These are phyloP conservation scores for Stylophora pistillata DNA, from an alignment of 64 coral and sea anemone genomes.

Conservation along the genomic window DNA sequence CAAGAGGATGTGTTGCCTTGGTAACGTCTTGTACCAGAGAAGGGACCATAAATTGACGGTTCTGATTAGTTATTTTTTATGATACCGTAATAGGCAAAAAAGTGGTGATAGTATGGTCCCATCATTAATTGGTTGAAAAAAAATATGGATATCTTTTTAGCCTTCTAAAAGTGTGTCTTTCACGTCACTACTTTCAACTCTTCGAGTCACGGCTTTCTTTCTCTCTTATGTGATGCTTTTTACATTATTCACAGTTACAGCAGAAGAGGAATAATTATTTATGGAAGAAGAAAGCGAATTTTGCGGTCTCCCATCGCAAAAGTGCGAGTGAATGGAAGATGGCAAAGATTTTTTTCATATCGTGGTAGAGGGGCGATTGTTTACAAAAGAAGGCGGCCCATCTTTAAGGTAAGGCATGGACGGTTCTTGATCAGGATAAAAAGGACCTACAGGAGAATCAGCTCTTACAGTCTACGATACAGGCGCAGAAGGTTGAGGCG, in stretches of 20 bases:
- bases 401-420: neutral
- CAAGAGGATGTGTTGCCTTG: too few species aligned
- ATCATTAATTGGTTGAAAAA: too few species aligned
- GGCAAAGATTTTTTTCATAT: neutral
- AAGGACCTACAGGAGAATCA: neutral
- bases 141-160: too few species aligned
- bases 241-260: neutral
- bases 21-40: too few species aligned
- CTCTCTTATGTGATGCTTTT: neutral
- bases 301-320: neutral
- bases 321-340: neutral
- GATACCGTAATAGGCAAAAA: too few species aligned
- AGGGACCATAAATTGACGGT: too few species aligned
- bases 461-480: slow-evolving; percentile 10
- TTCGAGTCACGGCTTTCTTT: neutral
- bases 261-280: slow-evolving; percentile 1
- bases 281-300: neutral
- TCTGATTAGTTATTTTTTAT: too few species aligned
- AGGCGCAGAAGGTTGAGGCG: slow-evolving; percentile 7
- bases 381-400: neutral
- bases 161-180: too few species aligned
- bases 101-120: too few species aligned
- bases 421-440: neutral
- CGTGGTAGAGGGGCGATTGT: neutral
- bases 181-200: too few species aligned